A percentile compares a stretch with the other conserved stretches of the same genome.
Conservation (phyloP, 2,888 invertebrate genomes). For the Drosophila fulvimacula region DNA sequence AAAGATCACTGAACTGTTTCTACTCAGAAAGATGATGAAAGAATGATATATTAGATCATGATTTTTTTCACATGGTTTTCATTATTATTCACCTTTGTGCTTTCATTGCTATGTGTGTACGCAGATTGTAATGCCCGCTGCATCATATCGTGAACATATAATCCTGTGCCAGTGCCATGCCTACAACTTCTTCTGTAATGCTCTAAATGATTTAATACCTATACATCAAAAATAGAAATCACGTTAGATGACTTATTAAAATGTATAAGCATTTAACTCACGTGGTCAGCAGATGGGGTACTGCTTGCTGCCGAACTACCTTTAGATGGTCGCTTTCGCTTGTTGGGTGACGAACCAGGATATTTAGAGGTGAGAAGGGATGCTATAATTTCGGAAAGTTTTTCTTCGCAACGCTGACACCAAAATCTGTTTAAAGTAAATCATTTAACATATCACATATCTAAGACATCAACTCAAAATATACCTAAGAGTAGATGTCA, state of each 20-base stretch:
- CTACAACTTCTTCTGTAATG: conserved; percentile 91
- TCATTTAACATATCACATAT: background rate
- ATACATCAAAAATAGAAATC: conserved; percentile 28
- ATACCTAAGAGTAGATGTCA: conserved; percentile 93
- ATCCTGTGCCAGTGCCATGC: conserved; percentile 88
- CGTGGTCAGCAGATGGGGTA: conserved; percentile 92
- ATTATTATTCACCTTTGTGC: conserved; percentile 89
- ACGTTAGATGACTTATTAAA: background rate
- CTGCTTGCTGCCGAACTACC: conserved; percentile 89
- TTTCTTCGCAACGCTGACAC: conserved; percentile 97
- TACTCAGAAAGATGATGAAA: conserved; percentile 77
- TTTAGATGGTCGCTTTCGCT: conserved; percentile 93
- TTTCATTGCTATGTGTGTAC: conserved; percentile 94
- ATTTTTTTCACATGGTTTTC: background rate
- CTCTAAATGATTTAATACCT: conserved; percentile 96
- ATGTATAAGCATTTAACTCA: conserved; percentile 68
- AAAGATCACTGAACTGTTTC: conserved; percentile 95
- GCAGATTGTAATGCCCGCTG: conserved; percentile 95
- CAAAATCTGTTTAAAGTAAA: conserved; percentile 87
- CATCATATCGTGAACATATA: conserved; percentile 95
- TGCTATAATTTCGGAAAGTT: conserved; percentile 92
- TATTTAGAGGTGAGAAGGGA: conserved; percentile 92
- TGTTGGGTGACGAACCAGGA: conserved; percentile 95
- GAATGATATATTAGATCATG: background rate
- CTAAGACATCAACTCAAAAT: background rate